phyloP scores from a whole-genome alignment of 2,888 invertebrate genomes.

The Caenorhabditis afra region DNA sequence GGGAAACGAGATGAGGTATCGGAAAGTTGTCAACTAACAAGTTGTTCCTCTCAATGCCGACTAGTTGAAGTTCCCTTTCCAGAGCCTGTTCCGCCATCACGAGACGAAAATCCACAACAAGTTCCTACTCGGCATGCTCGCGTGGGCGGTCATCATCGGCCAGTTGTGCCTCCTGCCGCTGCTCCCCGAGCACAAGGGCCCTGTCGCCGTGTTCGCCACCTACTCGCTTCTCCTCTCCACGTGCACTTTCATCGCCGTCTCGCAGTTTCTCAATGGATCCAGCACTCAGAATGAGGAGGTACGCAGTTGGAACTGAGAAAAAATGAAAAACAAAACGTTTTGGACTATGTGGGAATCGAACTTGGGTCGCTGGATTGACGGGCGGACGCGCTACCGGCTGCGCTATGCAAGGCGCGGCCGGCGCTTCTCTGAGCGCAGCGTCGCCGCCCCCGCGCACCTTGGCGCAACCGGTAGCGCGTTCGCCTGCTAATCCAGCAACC shows the following conservation, averaged over 20 bases:
- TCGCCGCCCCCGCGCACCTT: no score
- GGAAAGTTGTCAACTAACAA: no score
- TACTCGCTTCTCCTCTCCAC: slow-evolving; percentile 69
- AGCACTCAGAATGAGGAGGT: slow-evolving; percentile 56
- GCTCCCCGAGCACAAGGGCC: slow-evolving; percentile 50
- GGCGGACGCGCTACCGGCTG: neutral
- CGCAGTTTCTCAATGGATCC: slow-evolving; percentile 65
- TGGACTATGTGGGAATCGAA: neutral
- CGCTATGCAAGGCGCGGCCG: no score
- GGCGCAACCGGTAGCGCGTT: neutral
- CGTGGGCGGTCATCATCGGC: slow-evolving; percentile 62
- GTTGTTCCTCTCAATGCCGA: neutral
- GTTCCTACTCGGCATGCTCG: slow-evolving; percentile 50
- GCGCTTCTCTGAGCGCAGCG: no score
- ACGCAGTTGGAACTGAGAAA: neutral
- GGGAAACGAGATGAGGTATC: no score
- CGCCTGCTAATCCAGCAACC: neutral
- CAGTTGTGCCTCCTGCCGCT: slow-evolving; percentile 62
- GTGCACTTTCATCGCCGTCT: slow-evolving; percentile 62
- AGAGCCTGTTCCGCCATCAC: slow-evolving; percentile 54
- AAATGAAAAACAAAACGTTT: neutral
- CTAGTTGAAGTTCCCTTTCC: slow-evolving; percentile 12
- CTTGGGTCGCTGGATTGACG: neutral
- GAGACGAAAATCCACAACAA: slow-evolving; percentile 47
- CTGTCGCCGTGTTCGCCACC: slow-evolving; percentile 60